Base-by-base conservation (phyloP, 1,140 invertebrate species). In the Acromyrmex charruanus region DNA sequence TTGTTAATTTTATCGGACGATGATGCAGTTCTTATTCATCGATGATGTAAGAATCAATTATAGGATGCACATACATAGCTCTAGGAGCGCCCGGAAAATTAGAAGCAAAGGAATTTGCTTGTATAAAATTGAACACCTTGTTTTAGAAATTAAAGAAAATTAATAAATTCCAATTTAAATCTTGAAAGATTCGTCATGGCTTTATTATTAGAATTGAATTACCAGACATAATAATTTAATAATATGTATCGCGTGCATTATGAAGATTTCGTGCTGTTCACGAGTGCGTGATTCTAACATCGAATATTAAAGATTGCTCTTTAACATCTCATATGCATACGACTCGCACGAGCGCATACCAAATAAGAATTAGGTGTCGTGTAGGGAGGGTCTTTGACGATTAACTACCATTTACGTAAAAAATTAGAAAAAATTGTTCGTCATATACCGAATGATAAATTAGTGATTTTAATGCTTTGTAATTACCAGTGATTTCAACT, bases 271-370 rank as follows among this genome's bases (percentile, higher is more conserved):
- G 51, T 44, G 53, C 9, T 35, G 16, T 31, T 71, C 25, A 21
- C 53, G 31, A 81, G 31, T 81, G 53, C 66, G 79, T 71, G 55
- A 39, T 71, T 53, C 21, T 53, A 39, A 58, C 49, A 35, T 71
- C 31, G 77, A 81, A 81, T 81, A 69, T 39, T 28, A 81, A 81
- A 81, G 77, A 44, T n/a, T 58, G 51, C 77, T 81, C 51, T 71
- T 81, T 81, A 81, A 81, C 79, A 81, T 81, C 79, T 71, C 65
- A 81, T 81, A 81, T 71, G 79, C 79, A 81, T 81, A 59, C 21
- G 25, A 58, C 21, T 71, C 31, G 16, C 49, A 69, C 31, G 49
- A 55, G 31, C n/a, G 65, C 65, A 81, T 71, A 58, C n/a, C 16
- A 71, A 81, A 58, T 55, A 21, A 85, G 44, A 58, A 58, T 1